Base-by-base conservation (phyloP, 2,888 invertebrate genomes). In the Scrobipalpa atriplicella region DNA sequence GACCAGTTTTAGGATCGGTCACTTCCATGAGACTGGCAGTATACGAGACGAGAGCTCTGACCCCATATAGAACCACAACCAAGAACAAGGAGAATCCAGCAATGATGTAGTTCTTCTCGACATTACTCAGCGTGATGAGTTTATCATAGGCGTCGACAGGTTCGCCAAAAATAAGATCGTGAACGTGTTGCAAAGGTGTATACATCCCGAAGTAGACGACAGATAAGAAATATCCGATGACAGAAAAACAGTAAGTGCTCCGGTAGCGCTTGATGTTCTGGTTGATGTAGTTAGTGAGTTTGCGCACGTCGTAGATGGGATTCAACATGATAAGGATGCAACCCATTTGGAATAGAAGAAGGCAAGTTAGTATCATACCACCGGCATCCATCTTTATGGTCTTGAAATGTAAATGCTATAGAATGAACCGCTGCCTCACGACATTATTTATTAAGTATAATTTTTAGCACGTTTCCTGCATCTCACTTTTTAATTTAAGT, bases 21-120 rank as follows among this genome's bases (percentile, higher is more conserved):
- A 83, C 43, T 5, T 79, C 75, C 7, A 78, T 68, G 7, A 90
- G 71, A 38, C 73, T 81, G 41, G 89, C 83, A 5, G 89, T 77
- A 39, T 87, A 89, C 0, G 77, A 71, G 1, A 87, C 68, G 36
- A 90, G 72, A 3, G 81, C 77, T 78, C 76, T 78, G 0, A 89
- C 68, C 2, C 90, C 90, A 56, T 83, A 85, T 18, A 83, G 67
- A 0, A 89, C 85, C 3, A 90, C 82, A 1, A 86, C 80, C 47
- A 91, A 71, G 66, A 89, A 90, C 11, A 90, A 76, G 0, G 90
- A 90, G 65, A 89, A 89, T n/a, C 89, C 90, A 66, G 90, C 83
- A 13, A 88, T 81, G 0, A 86, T 79, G 66, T 89, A 90, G 67
- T 86, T 86, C 75, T 85, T 89, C 67, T 89, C 89, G 0, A 86